Evolutionary conservation across 2,888 invertebrate genomes (phyloP).

Genomic region (Beris morrisii): DNA sequence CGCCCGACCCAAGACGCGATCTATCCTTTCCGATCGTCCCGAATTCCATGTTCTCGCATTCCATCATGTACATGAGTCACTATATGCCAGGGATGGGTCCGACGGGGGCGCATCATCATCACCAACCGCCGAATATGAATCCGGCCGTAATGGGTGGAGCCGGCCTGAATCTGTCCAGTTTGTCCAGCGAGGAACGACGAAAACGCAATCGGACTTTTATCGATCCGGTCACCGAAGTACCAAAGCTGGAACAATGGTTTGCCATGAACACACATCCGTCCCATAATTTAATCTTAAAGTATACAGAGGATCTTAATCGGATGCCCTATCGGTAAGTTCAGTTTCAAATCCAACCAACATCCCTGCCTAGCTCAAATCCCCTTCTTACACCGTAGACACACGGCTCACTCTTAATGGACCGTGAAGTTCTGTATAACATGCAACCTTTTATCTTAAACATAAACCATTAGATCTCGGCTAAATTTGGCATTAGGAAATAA

Average conservation of each 20-base stretch:
- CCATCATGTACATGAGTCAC: slow-evolving; percentile 91
- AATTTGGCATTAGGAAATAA: too few species aligned
- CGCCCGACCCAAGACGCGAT: slow-evolving; percentile 56
- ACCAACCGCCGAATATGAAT: slow-evolving; percentile 41
- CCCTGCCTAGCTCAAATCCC: too few species aligned
- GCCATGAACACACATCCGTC: slow-evolving; percentile 97
- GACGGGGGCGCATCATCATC: slow-evolving; percentile 49
- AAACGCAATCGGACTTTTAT: slow-evolving; percentile 98
- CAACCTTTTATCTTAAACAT: too few species aligned
- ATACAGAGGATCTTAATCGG: slow-evolving; percentile 94
- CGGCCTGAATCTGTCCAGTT: slow-evolving; percentile 65
- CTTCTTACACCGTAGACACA: too few species aligned
- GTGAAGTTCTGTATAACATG: too few species aligned
- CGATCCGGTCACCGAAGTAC: slow-evolving; percentile 97
- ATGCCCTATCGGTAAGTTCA: slow-evolving; percentile 76
- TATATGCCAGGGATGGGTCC: slow-evolving; percentile 72
- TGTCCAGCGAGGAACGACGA: slow-evolving; percentile 81
- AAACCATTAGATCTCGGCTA: too few species aligned
- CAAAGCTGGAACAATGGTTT: slow-evolving; percentile 93
- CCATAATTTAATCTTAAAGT: slow-evolving; percentile 95
- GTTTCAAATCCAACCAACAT: not conserved
- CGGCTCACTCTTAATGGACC: too few species aligned
- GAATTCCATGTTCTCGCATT: slow-evolving; percentile 85
- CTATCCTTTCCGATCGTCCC: slow-evolving; percentile 84
- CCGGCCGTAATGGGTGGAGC: slow-evolving; percentile 58